Conservation (phyloP, 1,140 invertebrate genomes). For the Sycobia sp. region DNA sequence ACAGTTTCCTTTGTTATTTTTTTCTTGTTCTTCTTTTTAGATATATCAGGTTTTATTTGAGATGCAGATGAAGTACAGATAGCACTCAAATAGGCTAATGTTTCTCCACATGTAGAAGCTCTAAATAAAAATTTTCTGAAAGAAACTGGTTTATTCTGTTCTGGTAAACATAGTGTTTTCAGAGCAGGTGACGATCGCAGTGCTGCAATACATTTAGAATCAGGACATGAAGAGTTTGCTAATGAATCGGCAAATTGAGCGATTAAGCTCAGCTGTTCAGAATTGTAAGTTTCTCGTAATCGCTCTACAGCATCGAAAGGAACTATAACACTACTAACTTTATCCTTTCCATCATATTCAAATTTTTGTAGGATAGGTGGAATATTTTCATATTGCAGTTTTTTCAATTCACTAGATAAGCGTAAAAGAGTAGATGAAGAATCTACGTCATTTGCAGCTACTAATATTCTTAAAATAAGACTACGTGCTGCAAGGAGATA, state of each 20-base stretch:
- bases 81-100: conserved; percentile 52
- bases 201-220: conserved; percentile 49
- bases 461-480: conserved; percentile 54
- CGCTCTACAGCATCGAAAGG: conserved; percentile 56
- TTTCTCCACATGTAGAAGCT: conserved; percentile 57
- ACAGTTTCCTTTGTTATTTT: conserved; percentile 51
- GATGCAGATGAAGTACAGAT: conserved; percentile 50
- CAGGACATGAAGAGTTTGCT: conserved; percentile 43
- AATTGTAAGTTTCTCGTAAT: conserved; percentile 52
- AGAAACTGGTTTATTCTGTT: conserved; percentile 46
- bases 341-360: conserved; percentile 39
- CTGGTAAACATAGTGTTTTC: conserved; percentile 44
- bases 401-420: conserved; percentile 46
- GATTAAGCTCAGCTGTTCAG: conserved; percentile 52
- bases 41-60: conserved; percentile 42
- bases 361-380: conserved; percentile 50
- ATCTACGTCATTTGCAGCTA: conserved; percentile 46
- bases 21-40: conserved; percentile 54
- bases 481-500: conserved; percentile 49
- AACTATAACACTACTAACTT: conserved; percentile 51
- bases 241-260: conserved; percentile 50
- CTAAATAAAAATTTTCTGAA: conserved; percentile 53
- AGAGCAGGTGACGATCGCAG: conserved; percentile 45
- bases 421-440: conserved; percentile 43
- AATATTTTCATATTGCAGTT: conserved; percentile 46